A percentile compares a stretch with the other conserved stretches of the same genome.
phyloP scores from a whole-genome alignment of 2,113 vertebrate genomes.

The Anoura caudifer region DNA sequence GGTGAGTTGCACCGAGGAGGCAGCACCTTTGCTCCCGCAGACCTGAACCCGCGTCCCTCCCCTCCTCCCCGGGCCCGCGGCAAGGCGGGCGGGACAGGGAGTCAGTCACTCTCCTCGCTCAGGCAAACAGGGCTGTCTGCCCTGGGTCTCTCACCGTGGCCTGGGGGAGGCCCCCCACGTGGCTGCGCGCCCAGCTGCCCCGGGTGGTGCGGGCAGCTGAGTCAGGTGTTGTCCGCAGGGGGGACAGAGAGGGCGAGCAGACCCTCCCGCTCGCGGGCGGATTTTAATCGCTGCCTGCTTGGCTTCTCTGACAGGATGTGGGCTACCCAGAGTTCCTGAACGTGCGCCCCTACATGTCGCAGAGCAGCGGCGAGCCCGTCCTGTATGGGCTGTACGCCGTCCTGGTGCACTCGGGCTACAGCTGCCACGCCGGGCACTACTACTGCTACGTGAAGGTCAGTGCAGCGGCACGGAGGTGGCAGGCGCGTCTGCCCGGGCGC shows the following conservation, averaged over 20 bases:
- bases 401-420: constrained; percentile 95
- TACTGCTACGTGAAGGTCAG: constrained; percentile 97
- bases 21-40: neutral
- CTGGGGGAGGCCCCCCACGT: rapidly evolving
- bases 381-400: constrained; percentile 93
- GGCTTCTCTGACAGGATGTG: constrained; percentile 85
- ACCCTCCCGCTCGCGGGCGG: rapidly evolving
- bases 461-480: rapidly evolving
- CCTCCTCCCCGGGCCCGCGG: no score
- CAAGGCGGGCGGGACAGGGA: neutral
- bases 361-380: constrained; percentile 87
- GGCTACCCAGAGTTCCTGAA: constrained; percentile 94
- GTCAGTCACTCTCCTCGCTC: neutral
- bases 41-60: no score
- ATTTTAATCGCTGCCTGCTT: neutral
- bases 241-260: neutral
- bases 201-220: neutral
- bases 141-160: rapidly evolving
- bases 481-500: rapidly evolving
- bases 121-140: no score
- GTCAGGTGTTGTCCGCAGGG: rapidly evolving
- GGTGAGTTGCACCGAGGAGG: no score
- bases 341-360: constrained; percentile 95
- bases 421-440: constrained; percentile 95
- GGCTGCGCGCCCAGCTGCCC: rapidly evolving